phyloP scores from a whole-genome alignment of 2,797 vertebrate genomes.

The Parauchenoglanis punctatus region DNA sequence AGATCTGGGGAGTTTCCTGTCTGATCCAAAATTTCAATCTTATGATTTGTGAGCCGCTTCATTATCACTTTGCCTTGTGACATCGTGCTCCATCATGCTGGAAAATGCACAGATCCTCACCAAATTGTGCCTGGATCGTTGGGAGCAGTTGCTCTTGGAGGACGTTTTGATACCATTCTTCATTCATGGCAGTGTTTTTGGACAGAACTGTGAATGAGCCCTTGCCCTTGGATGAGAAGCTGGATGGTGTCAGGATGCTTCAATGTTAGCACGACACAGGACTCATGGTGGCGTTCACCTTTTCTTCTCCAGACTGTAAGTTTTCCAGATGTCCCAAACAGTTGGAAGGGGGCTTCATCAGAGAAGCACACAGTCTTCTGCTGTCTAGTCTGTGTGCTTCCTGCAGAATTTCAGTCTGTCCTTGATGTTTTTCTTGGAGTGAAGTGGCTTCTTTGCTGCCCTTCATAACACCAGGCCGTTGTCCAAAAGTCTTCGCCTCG shows the following conservation, averaged over 20 bases:
- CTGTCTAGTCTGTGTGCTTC: background rate
- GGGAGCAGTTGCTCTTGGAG: background rate
- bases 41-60: background rate
- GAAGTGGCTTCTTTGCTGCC: too few species aligned
- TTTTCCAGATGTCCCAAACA: too few species aligned
- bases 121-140: background rate
- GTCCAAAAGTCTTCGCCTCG: background rate
- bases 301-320: too few species aligned
- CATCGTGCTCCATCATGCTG: background rate
- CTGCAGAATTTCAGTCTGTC: background rate
- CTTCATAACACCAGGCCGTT: background rate
- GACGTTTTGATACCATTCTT: background rate
- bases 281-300: too few species aligned
- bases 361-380: background rate
- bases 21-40: background rate
- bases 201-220: too few species aligned
- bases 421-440: too few species aligned
- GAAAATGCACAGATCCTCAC: background rate
- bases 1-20: background rate
- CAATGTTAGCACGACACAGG: too few species aligned
- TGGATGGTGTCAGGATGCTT: too few species aligned
- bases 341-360: too few species aligned
- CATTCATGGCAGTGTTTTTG: background rate
- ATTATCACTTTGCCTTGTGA: constrained; percentile 1
- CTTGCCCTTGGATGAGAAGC: too few species aligned